Evolutionary conservation across 2,797 vertebrate species (phyloP), one percentile per base, ranked within the genome.

Genomic region (Gobionotothen gibberifrons): DNA sequence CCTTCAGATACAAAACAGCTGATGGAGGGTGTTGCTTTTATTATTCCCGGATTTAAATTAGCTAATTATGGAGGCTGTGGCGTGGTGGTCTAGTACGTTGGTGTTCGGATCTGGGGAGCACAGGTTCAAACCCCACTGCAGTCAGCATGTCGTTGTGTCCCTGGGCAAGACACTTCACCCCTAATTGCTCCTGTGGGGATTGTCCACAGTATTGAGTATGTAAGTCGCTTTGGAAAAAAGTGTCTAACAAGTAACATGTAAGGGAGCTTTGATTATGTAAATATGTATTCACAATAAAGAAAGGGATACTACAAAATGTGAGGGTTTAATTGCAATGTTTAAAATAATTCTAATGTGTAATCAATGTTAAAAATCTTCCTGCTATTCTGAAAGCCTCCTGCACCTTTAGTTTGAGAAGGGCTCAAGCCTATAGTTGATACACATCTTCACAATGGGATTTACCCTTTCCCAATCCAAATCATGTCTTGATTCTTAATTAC

Each of bases 401-500:
- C 47, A 72, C 15, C 22, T 67, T 53, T 29, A 29, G 19, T 48
- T 46, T 70, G 1, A 55, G 21, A 26, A 32, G 19, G 1, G 0
- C 59, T 44, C 13, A 69, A 59, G 49, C 80, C 54, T 14, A 12
- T 77, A 69, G 56, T 79, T n/a, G 0, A 71, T 78, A 22, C 44
- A n/a, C 49, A 49, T 66, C 46, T 39, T 57, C 43, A 48, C 80
- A 63, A 81, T 75, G 53, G 54, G 56, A 82, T 76, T 74, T 84
- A 73, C 55, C 59, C 43, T 80, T 84, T 79, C 16, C 40, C 19
- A 39, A 51, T 36, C 8, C 16, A 55, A 55, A 68, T 78, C 59
- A 52, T 61, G 79, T 55, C 79, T 56, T 73, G 42, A 71, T 71
- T 78, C 40, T 36, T 78, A 70, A 81, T 81, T 76, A 60, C 44